Evolutionary conservation across 2,888 invertebrate genomes (phyloP), one percentile per base, ranked within the genome.

Genomic region (Yponomeuta cagnagella): DNA sequence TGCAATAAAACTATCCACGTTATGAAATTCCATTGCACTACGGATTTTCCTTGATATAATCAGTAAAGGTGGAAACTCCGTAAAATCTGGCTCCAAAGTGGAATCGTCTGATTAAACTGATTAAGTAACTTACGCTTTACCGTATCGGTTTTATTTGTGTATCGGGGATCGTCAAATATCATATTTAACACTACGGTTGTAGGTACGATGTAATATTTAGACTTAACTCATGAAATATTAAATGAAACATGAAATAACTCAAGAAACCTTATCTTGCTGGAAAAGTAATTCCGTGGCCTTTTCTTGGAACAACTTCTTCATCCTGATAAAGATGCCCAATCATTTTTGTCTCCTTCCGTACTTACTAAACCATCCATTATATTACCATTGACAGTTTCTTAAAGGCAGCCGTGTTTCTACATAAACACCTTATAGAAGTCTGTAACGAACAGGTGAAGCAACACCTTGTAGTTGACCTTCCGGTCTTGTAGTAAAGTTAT

Each of bases 391-490:
- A 58, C 52, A 12, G 15, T 15, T 5, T 15, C 15, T 58, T 58
- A 58, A 15, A 58, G 52, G 52, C 2, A 58, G 15, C 0, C 52
- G 52, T 58, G 15, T 58, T 58, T 58, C 52, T 58, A 15, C 1
- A 15, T 15, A 58, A 58, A 58, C 12, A 15, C 12, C 52, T 15
- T 58, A 43, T 43, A 43, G 43, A 43, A 43, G 43, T 43, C 43
- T 58, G 30, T 30, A 74, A 76, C 77, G 74, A 79, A 83, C 90
- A 90, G 90, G 87, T 90, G 90, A 75, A 74, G 71, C 77, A 81
- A 77, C 89, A 90, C 88, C 89, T 90, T 90, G 88, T 84, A 80
- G 77, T 76, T 78, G 80, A 79, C 81, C 87, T 89, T 89, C 87
- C 86, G 84, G 82, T 82, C 81, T 83, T 77, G 15, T 48, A 68